A percentile compares a stretch with the other conserved stretches of the same genome.
phyloP scores from a whole-genome alignment of 2,888 invertebrate species.

The Calliopum simillimum region DNA sequence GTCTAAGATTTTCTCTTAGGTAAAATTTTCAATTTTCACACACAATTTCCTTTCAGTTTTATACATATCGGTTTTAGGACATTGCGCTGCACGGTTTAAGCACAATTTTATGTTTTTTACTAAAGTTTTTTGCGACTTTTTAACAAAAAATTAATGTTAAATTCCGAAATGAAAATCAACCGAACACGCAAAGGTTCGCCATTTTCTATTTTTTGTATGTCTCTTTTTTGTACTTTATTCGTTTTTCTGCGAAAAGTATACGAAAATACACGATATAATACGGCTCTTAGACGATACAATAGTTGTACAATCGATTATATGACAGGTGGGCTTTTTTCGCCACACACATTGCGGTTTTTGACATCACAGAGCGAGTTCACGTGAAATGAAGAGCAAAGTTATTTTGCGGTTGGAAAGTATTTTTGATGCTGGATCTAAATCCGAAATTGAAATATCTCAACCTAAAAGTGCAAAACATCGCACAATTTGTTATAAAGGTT shows the following conservation, averaged over 20 bases:
- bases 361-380: too few relatives aligned
- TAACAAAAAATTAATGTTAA: constrained; percentile 49
- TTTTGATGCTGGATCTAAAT: too few relatives aligned
- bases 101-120: constrained; percentile 8
- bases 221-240: constrained; percentile 42
- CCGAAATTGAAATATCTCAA: too few relatives aligned
- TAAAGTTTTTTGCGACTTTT: constrained; percentile 39
- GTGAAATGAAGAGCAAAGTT: too few relatives aligned
- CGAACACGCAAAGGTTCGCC: constrained; percentile 56
- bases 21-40: constrained; percentile 17
- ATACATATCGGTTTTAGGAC: neutral
- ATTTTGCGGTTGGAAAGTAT: too few relatives aligned
- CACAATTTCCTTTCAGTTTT: constrained; percentile 3
- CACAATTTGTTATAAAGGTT: too few relatives aligned
- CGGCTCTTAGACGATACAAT: too few relatives aligned
- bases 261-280: too few relatives aligned
- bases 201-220: constrained; percentile 55
- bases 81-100: neutral
- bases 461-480: too few relatives aligned
- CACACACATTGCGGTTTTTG: too few relatives aligned
- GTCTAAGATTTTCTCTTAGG: neutral
- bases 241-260: neutral
- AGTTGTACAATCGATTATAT: too few relatives aligned
- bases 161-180: constrained; percentile 55
- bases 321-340: too few relatives aligned